Evolutionary conservation across 2,797 vertebrate species (phyloP).

Genomic region (Channa striata): DNA sequence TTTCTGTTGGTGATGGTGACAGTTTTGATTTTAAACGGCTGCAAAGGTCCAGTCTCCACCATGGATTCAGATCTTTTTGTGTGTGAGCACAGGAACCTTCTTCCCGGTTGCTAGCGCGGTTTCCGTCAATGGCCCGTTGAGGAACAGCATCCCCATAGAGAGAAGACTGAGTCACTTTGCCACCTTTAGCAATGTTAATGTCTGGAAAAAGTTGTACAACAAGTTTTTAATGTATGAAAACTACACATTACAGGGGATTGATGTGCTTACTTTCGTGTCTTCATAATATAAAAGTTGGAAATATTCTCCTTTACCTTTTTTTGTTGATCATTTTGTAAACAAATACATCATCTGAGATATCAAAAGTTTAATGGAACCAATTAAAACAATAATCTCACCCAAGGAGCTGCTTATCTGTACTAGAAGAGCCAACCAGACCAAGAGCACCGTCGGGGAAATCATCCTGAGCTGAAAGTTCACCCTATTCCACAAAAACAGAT

Average conservation of each 20-base stretch:
- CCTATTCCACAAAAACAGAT: too few species aligned
- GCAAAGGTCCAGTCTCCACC: slow-evolving; percentile 44
- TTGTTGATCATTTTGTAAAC: too few species aligned
- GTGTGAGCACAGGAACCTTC: slow-evolving; percentile 16
- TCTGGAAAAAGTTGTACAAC: too few species aligned
- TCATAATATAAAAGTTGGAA: too few species aligned
- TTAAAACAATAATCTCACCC: slow-evolving; percentile 7
- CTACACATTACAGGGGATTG: too few species aligned
- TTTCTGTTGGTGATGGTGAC: slow-evolving; percentile 43
- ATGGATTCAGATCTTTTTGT: background rate
- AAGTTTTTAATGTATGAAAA: too few species aligned
- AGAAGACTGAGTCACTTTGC: slow-evolving; percentile 29
- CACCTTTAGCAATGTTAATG: slow-evolving; percentile 11
- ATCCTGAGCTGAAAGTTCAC: slow-evolving; percentile 13
- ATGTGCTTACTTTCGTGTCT: too few species aligned
- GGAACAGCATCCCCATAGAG: background rate
- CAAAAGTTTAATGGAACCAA: background rate
- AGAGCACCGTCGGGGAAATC: background rate
- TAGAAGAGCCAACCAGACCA: slow-evolving; percentile 8
- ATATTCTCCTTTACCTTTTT: too few species aligned
- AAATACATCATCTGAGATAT: too few species aligned
- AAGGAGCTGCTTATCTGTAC: background rate
- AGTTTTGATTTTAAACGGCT: background rate
- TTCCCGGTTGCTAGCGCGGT: background rate
- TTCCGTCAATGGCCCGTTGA: slow-evolving; percentile 21